A percentile compares a stretch with the other conserved stretches of the same genome.
These are phyloP conservation scores for Melinaea marsaeus DNA, from an alignment of 2,888 invertebrate genomes.

Conservation along the genomic window DNA sequence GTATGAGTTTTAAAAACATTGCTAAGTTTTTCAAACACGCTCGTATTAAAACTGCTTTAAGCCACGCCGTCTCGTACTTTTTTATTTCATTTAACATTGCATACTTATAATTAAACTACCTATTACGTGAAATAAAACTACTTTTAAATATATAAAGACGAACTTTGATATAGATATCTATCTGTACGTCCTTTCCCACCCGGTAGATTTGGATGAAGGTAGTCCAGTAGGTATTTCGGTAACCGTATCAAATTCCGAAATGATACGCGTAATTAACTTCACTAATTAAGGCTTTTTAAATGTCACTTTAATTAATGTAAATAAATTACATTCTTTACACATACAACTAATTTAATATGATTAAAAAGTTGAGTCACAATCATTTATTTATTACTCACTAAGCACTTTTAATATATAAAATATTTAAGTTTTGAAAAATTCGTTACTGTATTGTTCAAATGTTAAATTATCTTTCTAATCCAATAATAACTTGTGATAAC, in stretches of 20 bases:
- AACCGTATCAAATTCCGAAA: constrained; percentile 15
- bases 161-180: no score
- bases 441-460: neutral
- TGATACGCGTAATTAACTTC: constrained; percentile 18
- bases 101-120: no score
- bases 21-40: no score
- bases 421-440: neutral
- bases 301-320: constrained; percentile 26
- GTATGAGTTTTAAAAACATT: no score
- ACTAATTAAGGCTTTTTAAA: constrained; percentile 12
- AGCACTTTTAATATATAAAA: neutral
- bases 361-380: constrained; percentile 24
- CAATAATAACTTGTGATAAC: no score
- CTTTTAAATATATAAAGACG: no score
- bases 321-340: constrained; percentile 31
- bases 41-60: no score
- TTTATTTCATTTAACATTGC: no score
- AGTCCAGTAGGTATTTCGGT: constrained; percentile 6
- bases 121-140: no score
- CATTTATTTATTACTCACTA: constrained; percentile 14
- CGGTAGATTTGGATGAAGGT: neutral
- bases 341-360: constrained; percentile 29
- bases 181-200: no score
- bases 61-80: no score
- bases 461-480: no score